These are phyloP conservation scores for Tridacna crocea DNA, from an alignment of 2,888 invertebrate genomes.

Conservation along the genomic window DNA sequence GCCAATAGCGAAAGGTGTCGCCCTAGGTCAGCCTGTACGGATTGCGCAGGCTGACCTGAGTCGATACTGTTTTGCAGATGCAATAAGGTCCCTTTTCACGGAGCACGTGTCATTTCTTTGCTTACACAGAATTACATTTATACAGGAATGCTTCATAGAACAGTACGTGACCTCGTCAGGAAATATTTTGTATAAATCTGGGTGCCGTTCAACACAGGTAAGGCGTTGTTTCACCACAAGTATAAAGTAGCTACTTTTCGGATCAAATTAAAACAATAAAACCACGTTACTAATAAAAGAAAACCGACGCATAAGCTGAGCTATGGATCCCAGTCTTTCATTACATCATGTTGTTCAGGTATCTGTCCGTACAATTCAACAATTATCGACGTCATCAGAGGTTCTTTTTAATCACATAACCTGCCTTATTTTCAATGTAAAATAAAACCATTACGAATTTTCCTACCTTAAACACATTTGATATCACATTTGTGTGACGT, in stretches of 20 bases:
- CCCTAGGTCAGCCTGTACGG: too few species aligned
- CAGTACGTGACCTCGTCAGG: slow-evolving; percentile 17
- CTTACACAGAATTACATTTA: not conserved
- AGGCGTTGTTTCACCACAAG: not conserved
- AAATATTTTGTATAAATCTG: slow-evolving; percentile 1
- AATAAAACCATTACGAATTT: not conserved
- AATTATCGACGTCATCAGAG: not conserved
- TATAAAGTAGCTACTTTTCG: not conserved
- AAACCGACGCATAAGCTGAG: not conserved
- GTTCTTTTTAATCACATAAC: too few species aligned
- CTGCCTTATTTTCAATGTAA: too few species aligned
- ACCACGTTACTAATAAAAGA: not conserved
- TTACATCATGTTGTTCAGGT: not conserved
- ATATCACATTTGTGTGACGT: not conserved
- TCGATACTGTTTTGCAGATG: too few species aligned
- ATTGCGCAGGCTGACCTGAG: too few species aligned
- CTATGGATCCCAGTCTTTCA: not conserved
- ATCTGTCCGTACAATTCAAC: too few species aligned
- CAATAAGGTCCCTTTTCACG: too few species aligned
- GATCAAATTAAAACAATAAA: not conserved
- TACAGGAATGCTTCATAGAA: slow-evolving; percentile 18
- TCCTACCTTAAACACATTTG: not conserved
- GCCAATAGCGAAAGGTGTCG: too few species aligned
- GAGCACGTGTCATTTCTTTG: too few species aligned
- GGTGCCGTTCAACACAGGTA: slow-evolving; percentile 18